Evolutionary conservation across 2,797 vertebrate species (phyloP).

Genomic region (Danio choprae): DNA sequence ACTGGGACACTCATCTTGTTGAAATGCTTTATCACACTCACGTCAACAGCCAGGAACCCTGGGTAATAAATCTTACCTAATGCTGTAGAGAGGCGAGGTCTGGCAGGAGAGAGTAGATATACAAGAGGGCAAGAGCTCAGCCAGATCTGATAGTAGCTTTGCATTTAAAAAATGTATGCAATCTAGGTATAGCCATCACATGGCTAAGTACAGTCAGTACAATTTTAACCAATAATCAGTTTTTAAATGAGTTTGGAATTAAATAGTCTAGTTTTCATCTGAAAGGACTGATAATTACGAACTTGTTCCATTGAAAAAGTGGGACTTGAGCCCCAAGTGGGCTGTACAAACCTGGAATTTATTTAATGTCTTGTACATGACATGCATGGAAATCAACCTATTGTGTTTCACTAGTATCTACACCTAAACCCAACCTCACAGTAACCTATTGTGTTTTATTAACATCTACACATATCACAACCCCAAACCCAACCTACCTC

Average conservation of each 20-base stretch:
- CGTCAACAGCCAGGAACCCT: slow-evolving; percentile 78
- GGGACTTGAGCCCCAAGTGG: too few relatives aligned
- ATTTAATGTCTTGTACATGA: too few relatives aligned
- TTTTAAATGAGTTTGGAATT: neutral
- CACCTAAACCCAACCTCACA: too few relatives aligned
- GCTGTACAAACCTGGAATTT: too few relatives aligned
- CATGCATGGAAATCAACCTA: too few relatives aligned
- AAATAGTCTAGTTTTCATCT: neutral
- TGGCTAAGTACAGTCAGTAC: neutral
- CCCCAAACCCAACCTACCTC: too few relatives aligned
- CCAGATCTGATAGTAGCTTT: slow-evolving; percentile 53
- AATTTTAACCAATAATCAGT: neutral
- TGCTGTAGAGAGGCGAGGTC: slow-evolving; percentile 64
- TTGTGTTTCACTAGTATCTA: too few relatives aligned
- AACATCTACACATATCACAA: too few relatives aligned
- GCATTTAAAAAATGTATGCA: slow-evolving; percentile 50
- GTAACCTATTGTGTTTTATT: too few relatives aligned
- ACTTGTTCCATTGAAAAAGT: neutral
- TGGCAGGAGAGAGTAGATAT: slow-evolving; percentile 61
- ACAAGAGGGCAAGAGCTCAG: slow-evolving; percentile 32
- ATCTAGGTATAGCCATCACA: slow-evolving; percentile 37
- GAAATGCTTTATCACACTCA: slow-evolving; percentile 77
- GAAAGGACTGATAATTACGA: neutral
- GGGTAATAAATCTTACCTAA: slow-evolving; percentile 79
- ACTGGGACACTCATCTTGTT: slow-evolving; percentile 76